Evolutionary conservation across 2,888 invertebrate genomes (phyloP).

Genomic region (Malthinus seriepunctatus): DNA sequence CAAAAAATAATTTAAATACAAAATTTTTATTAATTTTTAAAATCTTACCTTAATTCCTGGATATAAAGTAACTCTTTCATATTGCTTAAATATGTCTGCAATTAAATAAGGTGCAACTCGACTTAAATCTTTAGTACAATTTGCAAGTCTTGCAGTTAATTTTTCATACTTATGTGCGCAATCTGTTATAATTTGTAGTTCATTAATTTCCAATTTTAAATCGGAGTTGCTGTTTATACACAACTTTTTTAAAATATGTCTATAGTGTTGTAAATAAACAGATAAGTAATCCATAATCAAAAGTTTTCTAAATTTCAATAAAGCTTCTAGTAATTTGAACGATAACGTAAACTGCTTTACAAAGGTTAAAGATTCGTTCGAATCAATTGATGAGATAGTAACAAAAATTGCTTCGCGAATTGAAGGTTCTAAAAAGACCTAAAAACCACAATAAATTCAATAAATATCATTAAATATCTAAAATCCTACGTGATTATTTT

Average conservation of each 20-base stretch:
- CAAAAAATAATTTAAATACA: slow-evolving; percentile 34
- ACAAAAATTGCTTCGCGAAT: slow-evolving; percentile 44
- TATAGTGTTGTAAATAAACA: slow-evolving; percentile 48
- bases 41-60: slow-evolving; percentile 54
- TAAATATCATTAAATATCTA: slow-evolving; percentile 6
- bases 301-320: slow-evolving; percentile 46
- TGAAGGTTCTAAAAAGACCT: slow-evolving; percentile 44
- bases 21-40: not conserved
- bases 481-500: slow-evolving; percentile 43
- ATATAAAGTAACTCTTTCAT: slow-evolving; percentile 53
- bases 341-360: slow-evolving; percentile 35
- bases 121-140: slow-evolving; percentile 50
- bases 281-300: slow-evolving; percentile 50
- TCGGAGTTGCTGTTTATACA: slow-evolving; percentile 44
- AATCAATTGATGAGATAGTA: slow-evolving; percentile 37
- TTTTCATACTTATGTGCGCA: slow-evolving; percentile 53
- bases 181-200: slow-evolving; percentile 41
- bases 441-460: slow-evolving; percentile 31
- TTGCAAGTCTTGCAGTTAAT: slow-evolving; percentile 47
- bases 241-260: slow-evolving; percentile 42
- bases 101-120: slow-evolving; percentile 56
- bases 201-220: slow-evolving; percentile 19
- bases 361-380: slow-evolving; percentile 35
- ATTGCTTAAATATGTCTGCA: slow-evolving; percentile 55
- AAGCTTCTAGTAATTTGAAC: slow-evolving; percentile 42